phyloP scores from a whole-genome alignment of 2,888 invertebrate species.

The Agapostemon virescens region DNA sequence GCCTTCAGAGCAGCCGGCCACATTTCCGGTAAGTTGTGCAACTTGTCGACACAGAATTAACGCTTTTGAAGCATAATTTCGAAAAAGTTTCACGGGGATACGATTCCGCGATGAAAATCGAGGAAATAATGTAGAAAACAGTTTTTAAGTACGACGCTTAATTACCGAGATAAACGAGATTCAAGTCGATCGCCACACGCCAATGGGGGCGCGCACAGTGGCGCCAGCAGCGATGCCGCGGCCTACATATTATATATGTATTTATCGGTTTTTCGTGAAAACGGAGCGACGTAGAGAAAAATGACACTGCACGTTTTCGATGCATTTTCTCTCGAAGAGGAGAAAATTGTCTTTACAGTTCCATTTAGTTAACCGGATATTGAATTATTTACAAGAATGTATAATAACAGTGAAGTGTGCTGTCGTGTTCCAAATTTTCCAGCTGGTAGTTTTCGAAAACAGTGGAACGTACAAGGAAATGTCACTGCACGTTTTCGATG shows the following conservation, averaged over 20 bases:
- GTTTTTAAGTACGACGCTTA: not conserved
- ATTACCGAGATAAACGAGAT: conserved; percentile 3
- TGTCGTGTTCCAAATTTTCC: too few species aligned
- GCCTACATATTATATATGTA: not conserved
- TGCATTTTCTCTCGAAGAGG: not conserved
- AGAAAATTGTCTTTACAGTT: not conserved
- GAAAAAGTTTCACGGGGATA: not conserved
- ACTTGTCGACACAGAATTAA: not conserved
- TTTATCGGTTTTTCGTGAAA: not conserved
- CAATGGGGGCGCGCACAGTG: not conserved
- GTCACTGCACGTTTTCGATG: not conserved
- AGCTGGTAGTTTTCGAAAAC: not conserved
- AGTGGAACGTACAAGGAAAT: not conserved
- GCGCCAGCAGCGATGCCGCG: not conserved
- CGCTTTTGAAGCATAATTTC: not conserved
- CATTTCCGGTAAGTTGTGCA: not conserved
- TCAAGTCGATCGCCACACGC: not conserved
- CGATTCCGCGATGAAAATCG: not conserved
- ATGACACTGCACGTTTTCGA: not conserved
- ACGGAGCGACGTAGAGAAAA: not conserved
- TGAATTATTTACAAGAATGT: not conserved
- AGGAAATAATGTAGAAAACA: not conserved
- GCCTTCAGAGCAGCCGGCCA: not conserved
- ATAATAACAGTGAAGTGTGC: too few species aligned
- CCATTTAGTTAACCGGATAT: not conserved